Evolutionary conservation across 2,888 invertebrate genomes (phyloP), one percentile per base, ranked within the genome.

Genomic region (Callimorpha dominula): DNA sequence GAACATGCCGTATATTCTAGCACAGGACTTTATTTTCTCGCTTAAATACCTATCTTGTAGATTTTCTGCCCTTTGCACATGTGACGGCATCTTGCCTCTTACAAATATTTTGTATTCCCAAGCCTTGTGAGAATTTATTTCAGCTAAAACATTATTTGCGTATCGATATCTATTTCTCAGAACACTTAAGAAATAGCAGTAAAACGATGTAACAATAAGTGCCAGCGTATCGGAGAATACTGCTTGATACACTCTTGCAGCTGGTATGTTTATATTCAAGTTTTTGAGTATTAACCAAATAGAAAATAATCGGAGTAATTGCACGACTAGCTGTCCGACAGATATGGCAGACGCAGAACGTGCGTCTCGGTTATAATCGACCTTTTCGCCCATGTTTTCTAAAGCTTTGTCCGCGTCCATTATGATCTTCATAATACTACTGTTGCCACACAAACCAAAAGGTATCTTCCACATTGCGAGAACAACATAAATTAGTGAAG

Each of bases 21-120:
- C 90, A 73, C 92, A 93, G 3, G 79, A 76, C 71, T 85, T 89
- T n/a, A 94, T 87, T 82, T 88, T 93, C 69, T 90, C 87, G 65
- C 88, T 86, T 46, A 90, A 73, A 50, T 84, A 83, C 75, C 83
- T 88, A 12, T 93, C 90, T 82, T 92, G 86, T 8, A 89, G 76
- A 65, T 82, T 75, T 15, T 74, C 73, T 8, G 85, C 85, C 78
- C 86, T 90, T 12, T 82, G 77, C 42, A 77, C 72, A 49, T 87
- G 86, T 9, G 71, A 71, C 1, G 77, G 62, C 67, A 80, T 77
- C 68, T 83, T 88, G 17, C 83, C 84, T 14, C 88, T 85, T 3
- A 88, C 75, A 65, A 87, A 87, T 31, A 90, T 76, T 68, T 86
- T 87, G 49, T 87, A 85, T 68, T 90, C 88, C 82, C 84, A 87